Conservation (phyloP, 1,140 invertebrate genomes). For the Melitaea cinxia region DNA sequence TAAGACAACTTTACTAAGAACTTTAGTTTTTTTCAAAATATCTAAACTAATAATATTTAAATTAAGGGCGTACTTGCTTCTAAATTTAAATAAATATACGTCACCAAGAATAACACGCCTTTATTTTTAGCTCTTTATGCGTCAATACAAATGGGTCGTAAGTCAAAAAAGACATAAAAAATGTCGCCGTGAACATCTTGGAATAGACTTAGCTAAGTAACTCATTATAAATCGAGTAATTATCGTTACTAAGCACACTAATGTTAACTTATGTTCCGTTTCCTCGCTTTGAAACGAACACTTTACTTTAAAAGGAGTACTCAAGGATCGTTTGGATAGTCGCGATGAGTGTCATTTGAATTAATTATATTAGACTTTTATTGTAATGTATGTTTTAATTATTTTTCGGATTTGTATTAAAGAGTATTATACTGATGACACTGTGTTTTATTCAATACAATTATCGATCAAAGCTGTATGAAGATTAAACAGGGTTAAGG, state of each 20-base stretch:
- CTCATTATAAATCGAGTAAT: constrained; percentile 60
- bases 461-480: no score
- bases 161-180: constrained; percentile 26
- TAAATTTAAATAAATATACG: background rate
- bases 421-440: no score
- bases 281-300: constrained; percentile 54
- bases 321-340: constrained; percentile 9
- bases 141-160: constrained; percentile 16
- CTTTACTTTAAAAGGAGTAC: constrained; percentile 28
- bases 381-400: constrained; percentile 8
- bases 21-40: no score
- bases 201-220: constrained; percentile 18
- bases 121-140: constrained; percentile 6
- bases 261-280: constrained; percentile 55
- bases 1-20: no score
- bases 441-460: no score
- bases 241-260: constrained; percentile 51
- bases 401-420: background rate
- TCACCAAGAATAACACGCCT: background rate
- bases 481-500: no score
- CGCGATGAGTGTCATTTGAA: constrained; percentile 6
- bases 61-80: no score
- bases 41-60: no score
- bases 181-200: constrained; percentile 17
- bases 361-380: constrained; percentile 12